Conservation (phyloP, 2,888 invertebrate species). For the Molorchus minor region DNA sequence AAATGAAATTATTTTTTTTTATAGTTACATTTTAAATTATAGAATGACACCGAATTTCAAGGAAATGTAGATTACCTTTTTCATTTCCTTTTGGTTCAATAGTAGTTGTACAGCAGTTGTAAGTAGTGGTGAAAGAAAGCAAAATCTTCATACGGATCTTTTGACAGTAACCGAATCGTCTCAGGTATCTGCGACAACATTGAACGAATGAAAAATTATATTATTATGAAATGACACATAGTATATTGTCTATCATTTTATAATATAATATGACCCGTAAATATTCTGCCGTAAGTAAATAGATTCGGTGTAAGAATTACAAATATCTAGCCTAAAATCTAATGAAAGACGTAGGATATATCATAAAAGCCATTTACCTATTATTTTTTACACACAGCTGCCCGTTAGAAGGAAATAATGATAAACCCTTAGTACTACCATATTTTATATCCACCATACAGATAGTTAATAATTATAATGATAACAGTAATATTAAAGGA, state of each 20-base stretch:
- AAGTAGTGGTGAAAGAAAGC: no score
- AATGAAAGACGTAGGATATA: conserved; percentile 59
- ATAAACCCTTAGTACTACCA: conserved; percentile 17
- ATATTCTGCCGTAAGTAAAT: conserved; percentile 52
- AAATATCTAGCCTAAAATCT: conserved; percentile 50
- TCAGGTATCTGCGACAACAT: conserved; percentile 14
- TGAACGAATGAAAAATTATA: not conserved
- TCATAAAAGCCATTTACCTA: conserved; percentile 22
- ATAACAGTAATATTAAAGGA: conserved; percentile 15
- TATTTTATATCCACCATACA: conserved; percentile 11
- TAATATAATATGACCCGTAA: conserved; percentile 52
- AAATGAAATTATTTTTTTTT: no score
- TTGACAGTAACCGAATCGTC: conserved; percentile 9
- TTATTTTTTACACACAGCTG: conserved; percentile 29
- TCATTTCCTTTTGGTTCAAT: no score
- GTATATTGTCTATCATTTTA: conserved; percentile 44
- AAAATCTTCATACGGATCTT: no score
- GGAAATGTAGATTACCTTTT: no score
- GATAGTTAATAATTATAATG: conserved; percentile 22
- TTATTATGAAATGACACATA: conserved; percentile 33
- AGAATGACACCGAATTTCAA: no score
- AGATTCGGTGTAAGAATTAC: conserved; percentile 46
- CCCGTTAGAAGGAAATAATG: conserved; percentile 24
- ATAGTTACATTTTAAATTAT: no score
- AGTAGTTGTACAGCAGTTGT: no score